These are phyloP conservation scores for Aphrocallistes beatrix DNA, from an alignment of 37 sponge, comb jelly and placozoan genomes.

Conservation along the genomic window DNA sequence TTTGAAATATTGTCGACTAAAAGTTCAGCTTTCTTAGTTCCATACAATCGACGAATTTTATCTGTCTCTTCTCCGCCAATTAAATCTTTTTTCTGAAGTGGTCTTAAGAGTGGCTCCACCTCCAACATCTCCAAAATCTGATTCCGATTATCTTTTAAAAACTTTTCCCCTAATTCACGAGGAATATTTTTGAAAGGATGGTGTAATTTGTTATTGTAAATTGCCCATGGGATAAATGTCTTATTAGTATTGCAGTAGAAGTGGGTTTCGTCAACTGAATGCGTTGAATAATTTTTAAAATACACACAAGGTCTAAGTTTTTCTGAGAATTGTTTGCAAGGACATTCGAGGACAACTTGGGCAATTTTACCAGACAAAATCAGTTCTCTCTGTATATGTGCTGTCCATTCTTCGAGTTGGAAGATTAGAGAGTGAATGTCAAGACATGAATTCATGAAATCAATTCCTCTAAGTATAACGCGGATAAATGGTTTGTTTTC, in stretches of 20 bases:
- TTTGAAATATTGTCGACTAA: neutral
- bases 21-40: neutral
- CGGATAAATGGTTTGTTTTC: neutral
- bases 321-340: slow-evolving; percentile 3
- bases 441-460: neutral
- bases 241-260: neutral
- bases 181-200: neutral
- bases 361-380: neutral
- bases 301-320: neutral
- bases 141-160: neutral
- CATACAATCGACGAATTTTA: neutral
- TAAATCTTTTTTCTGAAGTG: neutral
- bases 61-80: neutral
- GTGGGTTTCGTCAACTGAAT: neutral
- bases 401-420: neutral
- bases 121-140: neutral
- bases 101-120: neutral
- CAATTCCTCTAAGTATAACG: neutral
- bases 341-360: neutral
- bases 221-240: neutral
- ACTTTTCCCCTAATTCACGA: neutral
- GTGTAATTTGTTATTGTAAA: neutral
- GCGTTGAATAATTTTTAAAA: neutral
- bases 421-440: neutral
- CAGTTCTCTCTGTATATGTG: neutral